Conservation (phyloP, 1,140 invertebrate species). For the Ips typographus region DNA sequence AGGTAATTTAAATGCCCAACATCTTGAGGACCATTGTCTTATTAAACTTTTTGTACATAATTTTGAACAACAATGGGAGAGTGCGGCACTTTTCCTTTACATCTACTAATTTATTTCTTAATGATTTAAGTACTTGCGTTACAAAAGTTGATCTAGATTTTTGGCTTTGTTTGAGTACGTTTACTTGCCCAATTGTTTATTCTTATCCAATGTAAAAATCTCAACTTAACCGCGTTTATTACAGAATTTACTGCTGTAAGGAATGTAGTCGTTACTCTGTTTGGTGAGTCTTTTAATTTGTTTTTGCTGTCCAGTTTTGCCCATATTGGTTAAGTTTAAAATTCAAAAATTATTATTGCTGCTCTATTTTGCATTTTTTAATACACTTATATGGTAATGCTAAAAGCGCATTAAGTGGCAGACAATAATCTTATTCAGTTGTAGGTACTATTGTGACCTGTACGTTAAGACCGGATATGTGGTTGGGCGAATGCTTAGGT, state of each 20-base stretch:
- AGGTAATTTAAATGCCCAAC: not conserved
- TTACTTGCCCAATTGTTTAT: not conserved
- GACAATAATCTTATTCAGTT: too few species aligned
- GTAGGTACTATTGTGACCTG: too few species aligned
- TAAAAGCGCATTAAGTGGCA: too few species aligned
- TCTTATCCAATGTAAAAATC: not conserved
- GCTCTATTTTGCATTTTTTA: too few species aligned
- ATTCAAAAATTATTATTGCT: too few species aligned
- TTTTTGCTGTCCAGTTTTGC: too few species aligned
- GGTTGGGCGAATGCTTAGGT: not conserved
- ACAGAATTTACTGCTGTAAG: too few species aligned
- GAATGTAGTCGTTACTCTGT: too few species aligned
- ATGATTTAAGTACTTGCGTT: not conserved
- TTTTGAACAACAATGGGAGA: not conserved
- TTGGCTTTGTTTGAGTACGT: not conserved
- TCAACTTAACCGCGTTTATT: too few species aligned
- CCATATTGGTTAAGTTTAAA: too few species aligned
- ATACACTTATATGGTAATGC: too few species aligned
- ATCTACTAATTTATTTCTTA: constrained; percentile 1
- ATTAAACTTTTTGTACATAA: not conserved
- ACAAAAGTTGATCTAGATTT: not conserved
- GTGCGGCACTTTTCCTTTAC: constrained; percentile 1
- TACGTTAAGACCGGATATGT: not conserved
- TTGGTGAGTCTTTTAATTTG: too few species aligned
- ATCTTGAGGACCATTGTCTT: constrained; percentile 6